Conservation (phyloP, 2,888 invertebrate species). For the Willowsia nigromaculata region DNA sequence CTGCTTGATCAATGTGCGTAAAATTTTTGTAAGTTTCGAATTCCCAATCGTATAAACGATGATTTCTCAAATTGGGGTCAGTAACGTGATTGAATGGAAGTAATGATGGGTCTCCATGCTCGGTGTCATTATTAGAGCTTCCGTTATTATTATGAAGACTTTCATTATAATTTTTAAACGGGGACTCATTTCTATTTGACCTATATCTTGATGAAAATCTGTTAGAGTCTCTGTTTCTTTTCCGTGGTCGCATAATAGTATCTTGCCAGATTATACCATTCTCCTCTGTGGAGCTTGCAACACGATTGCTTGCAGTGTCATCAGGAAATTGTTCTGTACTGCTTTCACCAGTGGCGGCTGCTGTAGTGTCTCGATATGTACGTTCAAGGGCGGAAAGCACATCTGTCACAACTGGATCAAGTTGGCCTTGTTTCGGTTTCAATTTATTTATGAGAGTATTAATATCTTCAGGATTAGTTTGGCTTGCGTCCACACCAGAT, state of each 20-base stretch:
- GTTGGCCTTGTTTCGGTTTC: slow-evolving; percentile 73
- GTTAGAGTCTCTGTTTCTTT: slow-evolving; percentile 44
- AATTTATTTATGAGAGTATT: slow-evolving; percentile 73
- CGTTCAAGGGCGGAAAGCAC: slow-evolving; percentile 65
- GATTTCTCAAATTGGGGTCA: slow-evolving; percentile 78
- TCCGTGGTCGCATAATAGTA: slow-evolving; percentile 23
- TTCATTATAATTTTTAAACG: background rate
- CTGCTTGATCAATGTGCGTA: slow-evolving; percentile 76
- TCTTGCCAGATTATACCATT: slow-evolving; percentile 66
- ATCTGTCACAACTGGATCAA: slow-evolving; percentile 76
- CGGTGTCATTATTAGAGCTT: background rate
- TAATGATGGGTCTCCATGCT: background rate
- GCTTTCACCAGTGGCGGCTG: background rate
- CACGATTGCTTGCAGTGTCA: slow-evolving; percentile 42
- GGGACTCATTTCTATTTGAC: slow-evolving; percentile 39
- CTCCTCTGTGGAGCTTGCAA: slow-evolving; percentile 67
- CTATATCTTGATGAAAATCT: slow-evolving; percentile 77
- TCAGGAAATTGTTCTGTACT: slow-evolving; percentile 47
- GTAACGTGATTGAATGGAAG: slow-evolving; percentile 72
- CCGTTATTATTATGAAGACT: slow-evolving; percentile 27
- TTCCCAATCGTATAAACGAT: slow-evolving; percentile 76
- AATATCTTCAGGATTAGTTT: slow-evolving; percentile 67
- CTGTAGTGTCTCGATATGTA: slow-evolving; percentile 58
- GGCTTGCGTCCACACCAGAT: slow-evolving; percentile 37
- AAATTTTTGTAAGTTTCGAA: slow-evolving; percentile 77